Evolutionary conservation across 92 coral and sea anemone genomes (phyloP), one percentile per base, ranked within the genome.

Genomic region (Zoanthus solanderi): DNA sequence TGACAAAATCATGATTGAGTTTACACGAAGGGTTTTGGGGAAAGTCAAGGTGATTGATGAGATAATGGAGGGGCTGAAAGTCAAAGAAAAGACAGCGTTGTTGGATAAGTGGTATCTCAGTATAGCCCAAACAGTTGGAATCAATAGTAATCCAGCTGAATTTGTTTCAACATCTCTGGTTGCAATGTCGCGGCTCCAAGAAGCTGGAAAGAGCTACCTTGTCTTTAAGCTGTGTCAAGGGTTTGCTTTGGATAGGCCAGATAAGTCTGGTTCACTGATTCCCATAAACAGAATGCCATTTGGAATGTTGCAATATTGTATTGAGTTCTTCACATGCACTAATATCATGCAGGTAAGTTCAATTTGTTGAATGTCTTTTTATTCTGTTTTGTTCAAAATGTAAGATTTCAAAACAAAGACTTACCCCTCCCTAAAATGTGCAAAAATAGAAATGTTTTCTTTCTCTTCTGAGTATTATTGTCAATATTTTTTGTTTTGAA

Each of bases 241-340:
- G 30, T 15, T 87, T 53, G 71, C 85, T 9, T 4, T 66, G 68
- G 90, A 87, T 31, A 46, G 78, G 66, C 90, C 85, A 42, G 78
- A 87, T 47, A 68, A 68, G n/a, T 18, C 84, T 42, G 68, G 85
- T 6, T 68, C 90, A 28, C 77, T 66, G 2, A 87, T 78, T 2
- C 90, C 85, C 6, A 63, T 67, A 1, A 6, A 57, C 65, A 78
- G 29, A 88, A 79, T 86, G 60, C 87, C 46, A 69, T 88, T 81
- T 86, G 87, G 13, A 45, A 79, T 15, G 13, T 80, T 14, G 18
- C 72, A 88, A 4, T 17, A 88, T 53, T 88, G 91, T 46, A 82
- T 82, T 13, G 88, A 88, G 44, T 74, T 82, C 78, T 83, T 88
- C 56, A 88, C 83, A 17, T 81, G 87, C 66, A 88, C 87, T 14